Evolutionary conservation across 1,140 invertebrate genomes (phyloP), one percentile per base, ranked within the genome.

Genomic region (Drosophila equinoxialis): DNA sequence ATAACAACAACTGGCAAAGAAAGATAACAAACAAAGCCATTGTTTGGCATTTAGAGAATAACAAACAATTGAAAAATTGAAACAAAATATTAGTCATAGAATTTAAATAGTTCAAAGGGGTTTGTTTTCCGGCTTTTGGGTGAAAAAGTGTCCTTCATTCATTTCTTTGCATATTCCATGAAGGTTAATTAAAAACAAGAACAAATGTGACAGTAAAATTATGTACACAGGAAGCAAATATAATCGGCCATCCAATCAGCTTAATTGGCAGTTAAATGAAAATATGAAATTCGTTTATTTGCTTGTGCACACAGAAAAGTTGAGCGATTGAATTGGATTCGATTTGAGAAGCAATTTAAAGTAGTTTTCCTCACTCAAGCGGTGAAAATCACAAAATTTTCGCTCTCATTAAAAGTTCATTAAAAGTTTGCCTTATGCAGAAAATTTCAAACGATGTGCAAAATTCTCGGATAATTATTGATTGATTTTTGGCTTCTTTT

Each of bases 21-120:
- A 11, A 58, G 75, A 71, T 67, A 81, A 70, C 81, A 73, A 37
- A 57, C 39, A 70, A 13, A 39, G 60, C 59, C 63, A 74, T 81
- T 81, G 78, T 71, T 33, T 39, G 55, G 62, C 68, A 66, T 67
- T 86, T 75, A 61, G 20, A 55, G 65, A 55, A 14, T 1, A 51
- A 51, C 45, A 71, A 86, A 75, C 82, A 85, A 86, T 86, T 78
- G 68, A 20, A 60, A 51, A 74, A 77, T 81, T 74, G 68, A 78
- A 84, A 81, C 82, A 78, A 78, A 84, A 86, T 84, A 86, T 74
- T 62, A 30, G 62, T 63, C 60, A 41, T 58, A 45, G 58, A 57
- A 57, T 23, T 14, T 13, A 48, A 17, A 8, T 7, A 17, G 45
- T 51, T 51, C 45, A 51, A 51, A 51, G 45, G 17, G 17, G 3